phyloP scores from a whole-genome alignment of 1,140 invertebrate species.

The Palaemon carinicauda region DNA sequence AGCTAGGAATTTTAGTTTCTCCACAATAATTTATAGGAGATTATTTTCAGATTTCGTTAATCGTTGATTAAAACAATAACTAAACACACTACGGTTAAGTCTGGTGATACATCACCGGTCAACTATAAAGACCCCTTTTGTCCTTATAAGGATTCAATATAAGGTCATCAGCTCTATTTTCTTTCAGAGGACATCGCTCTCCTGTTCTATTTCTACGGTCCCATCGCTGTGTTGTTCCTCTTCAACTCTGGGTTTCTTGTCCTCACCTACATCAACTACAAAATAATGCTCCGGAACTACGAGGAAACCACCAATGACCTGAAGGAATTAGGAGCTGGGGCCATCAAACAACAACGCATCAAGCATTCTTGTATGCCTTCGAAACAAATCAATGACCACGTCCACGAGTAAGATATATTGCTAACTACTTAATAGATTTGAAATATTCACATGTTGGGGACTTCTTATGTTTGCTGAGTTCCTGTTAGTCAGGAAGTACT shows the following conservation, averaged over 20 bases:
- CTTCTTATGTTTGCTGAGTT: too few species aligned
- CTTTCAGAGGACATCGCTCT: neutral
- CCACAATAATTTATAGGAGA: too few species aligned
- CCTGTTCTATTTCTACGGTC: constrained; percentile 29
- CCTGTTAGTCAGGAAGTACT: too few species aligned
- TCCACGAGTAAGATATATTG: neutral
- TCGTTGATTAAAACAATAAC: too few species aligned
- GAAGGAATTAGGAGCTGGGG: neutral
- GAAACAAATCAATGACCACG: neutral
- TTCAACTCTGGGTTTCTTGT: neutral
- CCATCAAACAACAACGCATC: too few species aligned
- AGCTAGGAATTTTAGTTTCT: neutral
- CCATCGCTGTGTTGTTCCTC: constrained; percentile 12
- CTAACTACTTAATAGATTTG: too few species aligned
- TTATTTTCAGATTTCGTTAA: too few species aligned
- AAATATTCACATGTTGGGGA: too few species aligned
- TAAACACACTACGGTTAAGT: too few species aligned
- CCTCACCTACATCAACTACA: constrained; percentile 14
- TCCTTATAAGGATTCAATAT: too few species aligned
- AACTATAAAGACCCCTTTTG: neutral
- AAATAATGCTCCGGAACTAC: neutral
- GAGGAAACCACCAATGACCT: neutral
- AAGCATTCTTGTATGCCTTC: neutral
- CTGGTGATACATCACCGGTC: too few species aligned
- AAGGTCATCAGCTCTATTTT: neutral